Base-by-base conservation (phyloP, 2,888 invertebrate species). In the Thalpophila matura region DNA sequence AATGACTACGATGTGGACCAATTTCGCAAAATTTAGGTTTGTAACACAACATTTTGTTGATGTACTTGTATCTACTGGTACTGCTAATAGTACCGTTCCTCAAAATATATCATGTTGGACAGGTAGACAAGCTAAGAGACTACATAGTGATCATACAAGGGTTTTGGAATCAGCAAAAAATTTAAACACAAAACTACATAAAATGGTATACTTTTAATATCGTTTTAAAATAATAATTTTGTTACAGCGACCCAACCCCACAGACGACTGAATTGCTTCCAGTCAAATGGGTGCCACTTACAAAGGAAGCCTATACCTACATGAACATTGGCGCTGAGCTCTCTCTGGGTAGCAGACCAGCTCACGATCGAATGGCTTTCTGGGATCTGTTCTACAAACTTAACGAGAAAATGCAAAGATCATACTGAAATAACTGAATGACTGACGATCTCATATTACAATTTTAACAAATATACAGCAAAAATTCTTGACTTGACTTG, bases 1-100 rank as follows among this genome's bases (percentile, higher is more conserved):
- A 18, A 86, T 93, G 69, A 92, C 91, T 0, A 83, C 83, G 0
- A 79, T 93, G 82, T 93, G 92, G 92, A 85, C 93, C 0, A 93
- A 93, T 60, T 92, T 92, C 51, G 90, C 80, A 0, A 93, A 92
- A 79, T 86, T 82, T 47, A 81, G 89, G 93, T 92, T 80, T 45
- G 79, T n/a, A 74, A 20, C 20, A 33, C 22, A 14, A 27, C 42
- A 14, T 12, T 12, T 1, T 29, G n/a, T 29, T 29, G 12, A 2
- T 29, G 0, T 2, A n/a, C n/a, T n/a, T n/a, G n/a, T n/a, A n/a
- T n/a, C n/a, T n/a, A n/a, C n/a, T n/a, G n/a, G n/a, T n/a, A n/a
- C n/a, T n/a, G n/a, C n/a, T n/a, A n/a, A n/a, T n/a, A n/a, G 14
- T 5, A 33, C 1, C 5, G 5, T 45, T 35, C n/a, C 4, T 12